These are phyloP conservation scores for Lepidurus packardi DNA, from an alignment of 1,140 invertebrate genomes.

Conservation along the genomic window DNA sequence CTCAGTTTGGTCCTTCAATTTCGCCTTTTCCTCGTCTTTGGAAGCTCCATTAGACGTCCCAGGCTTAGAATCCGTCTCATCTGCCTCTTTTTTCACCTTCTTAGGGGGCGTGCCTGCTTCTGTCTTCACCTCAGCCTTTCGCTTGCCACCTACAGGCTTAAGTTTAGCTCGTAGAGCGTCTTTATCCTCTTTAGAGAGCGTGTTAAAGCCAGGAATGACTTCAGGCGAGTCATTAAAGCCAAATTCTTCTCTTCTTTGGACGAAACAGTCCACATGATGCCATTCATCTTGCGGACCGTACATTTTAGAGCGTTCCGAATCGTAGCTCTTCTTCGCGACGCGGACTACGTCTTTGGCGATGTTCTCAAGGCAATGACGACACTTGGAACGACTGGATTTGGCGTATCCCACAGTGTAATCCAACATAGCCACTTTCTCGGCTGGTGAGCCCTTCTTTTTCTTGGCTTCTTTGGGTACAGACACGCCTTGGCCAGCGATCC, in stretches of 20 bases:
- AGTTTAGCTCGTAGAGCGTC: constrained; percentile 59
- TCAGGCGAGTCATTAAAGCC: constrained; percentile 67
- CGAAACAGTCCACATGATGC: constrained; percentile 92
- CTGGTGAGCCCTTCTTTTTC: constrained; percentile 45
- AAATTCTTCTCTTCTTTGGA: constrained; percentile 64
- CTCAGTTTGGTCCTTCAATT: constrained; percentile 68
- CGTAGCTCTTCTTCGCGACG: constrained; percentile 79
- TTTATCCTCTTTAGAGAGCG: constrained; percentile 68
- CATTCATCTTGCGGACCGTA: constrained; percentile 67
- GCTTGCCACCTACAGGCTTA: constrained; percentile 44
- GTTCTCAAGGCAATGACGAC: constrained; percentile 76
- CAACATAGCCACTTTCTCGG: constrained; percentile 48
- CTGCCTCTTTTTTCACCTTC: constrained; percentile 41
- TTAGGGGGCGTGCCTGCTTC: constrained; percentile 35
- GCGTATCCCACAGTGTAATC: constrained; percentile 83
- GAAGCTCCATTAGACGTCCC: constrained; percentile 32
- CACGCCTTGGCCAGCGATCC: constrained; percentile 54
- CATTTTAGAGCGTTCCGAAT: constrained; percentile 67
- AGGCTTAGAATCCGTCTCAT: constrained; percentile 46
- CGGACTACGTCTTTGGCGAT: constrained; percentile 77
- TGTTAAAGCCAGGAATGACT: constrained; percentile 65
- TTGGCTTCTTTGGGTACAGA: constrained; percentile 5
- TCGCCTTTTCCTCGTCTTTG: constrained; percentile 48
- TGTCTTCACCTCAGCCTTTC: constrained; percentile 35
- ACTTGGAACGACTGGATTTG: constrained; percentile 73